These are phyloP conservation scores for Rhea americana DNA, from an alignment of 2,113 vertebrate genomes.

Conservation along the genomic window DNA sequence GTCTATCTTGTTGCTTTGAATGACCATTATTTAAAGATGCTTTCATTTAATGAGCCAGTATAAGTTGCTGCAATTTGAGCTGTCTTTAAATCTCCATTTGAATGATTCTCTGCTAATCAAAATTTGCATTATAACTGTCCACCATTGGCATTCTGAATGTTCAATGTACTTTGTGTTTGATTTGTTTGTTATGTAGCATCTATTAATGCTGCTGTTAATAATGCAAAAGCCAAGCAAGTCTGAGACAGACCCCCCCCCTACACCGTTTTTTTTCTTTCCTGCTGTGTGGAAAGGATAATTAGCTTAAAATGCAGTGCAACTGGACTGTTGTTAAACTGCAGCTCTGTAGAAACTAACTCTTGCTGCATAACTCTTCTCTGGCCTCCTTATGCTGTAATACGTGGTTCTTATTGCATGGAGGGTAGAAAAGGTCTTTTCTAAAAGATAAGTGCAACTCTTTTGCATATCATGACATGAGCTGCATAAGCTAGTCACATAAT, in stretches of 20 bases:
- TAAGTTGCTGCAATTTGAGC: conserved; percentile 60
- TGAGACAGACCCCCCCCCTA: conserved; percentile 23
- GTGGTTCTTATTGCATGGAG: conserved; percentile 23
- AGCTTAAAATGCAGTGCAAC: conserved; percentile 8
- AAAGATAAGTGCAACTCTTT: conserved; percentile 9
- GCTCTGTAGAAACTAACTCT: conserved; percentile 23
- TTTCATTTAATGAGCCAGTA: conserved; percentile 65
- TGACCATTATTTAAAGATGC: conserved; percentile 48
- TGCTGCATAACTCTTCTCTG: conserved; percentile 21
- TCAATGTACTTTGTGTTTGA: conserved; percentile 50
- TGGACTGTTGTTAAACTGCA: conserved; percentile 33
- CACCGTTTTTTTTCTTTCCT: conserved; percentile 20
- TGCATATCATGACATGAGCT: conserved; percentile 42
- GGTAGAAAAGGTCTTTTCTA: neutral
- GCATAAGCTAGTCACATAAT: conserved; percentile 39
- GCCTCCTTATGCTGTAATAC: conserved; percentile 1
- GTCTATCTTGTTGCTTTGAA: conserved; percentile 57
- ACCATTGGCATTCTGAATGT: conserved; percentile 60
- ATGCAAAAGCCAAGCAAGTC: conserved; percentile 53
- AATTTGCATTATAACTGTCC: conserved; percentile 50
- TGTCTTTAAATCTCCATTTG: conserved; percentile 52
- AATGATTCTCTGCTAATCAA: conserved; percentile 61
- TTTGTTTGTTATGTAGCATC: conserved; percentile 47
- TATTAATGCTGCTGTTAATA: conserved; percentile 30
- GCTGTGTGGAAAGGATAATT: conserved; percentile 24